Evolutionary conservation across 1,140 invertebrate species (phyloP).

Genomic region (Armadillidium nasatum): DNA sequence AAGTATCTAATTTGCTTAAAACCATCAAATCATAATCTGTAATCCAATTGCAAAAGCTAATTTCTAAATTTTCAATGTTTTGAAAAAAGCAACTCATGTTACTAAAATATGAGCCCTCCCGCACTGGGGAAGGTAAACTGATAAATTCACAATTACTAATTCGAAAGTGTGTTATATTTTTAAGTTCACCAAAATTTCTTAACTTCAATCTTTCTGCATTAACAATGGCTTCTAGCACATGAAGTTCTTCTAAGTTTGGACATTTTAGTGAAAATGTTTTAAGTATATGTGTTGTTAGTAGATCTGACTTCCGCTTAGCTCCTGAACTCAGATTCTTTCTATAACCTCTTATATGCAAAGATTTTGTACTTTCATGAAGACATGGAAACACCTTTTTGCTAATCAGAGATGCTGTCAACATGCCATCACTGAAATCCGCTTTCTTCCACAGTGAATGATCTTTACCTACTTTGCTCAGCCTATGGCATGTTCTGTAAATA

Average conservation of each 20-base stretch:
- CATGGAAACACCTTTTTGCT: slow-evolving; percentile 17
- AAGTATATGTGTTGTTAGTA: slow-evolving; percentile 32
- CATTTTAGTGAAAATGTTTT: slow-evolving; percentile 33
- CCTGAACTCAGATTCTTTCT: slow-evolving; percentile 32
- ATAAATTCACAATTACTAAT: slow-evolving; percentile 40
- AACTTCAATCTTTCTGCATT: slow-evolving; percentile 40
- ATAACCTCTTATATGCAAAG: slow-evolving; percentile 31
- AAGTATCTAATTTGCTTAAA: slow-evolving; percentile 37
- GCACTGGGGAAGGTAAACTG: slow-evolving; percentile 33
- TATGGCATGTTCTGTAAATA: slow-evolving; percentile 40
- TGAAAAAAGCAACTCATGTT: slow-evolving; percentile 35
- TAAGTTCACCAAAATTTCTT: slow-evolving; percentile 31
- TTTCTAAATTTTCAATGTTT: slow-evolving; percentile 32
- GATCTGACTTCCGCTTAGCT: slow-evolving; percentile 30
- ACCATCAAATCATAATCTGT: slow-evolving; percentile 44
- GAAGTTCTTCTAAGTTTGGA: slow-evolving; percentile 37
- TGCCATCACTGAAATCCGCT: slow-evolving; percentile 39
- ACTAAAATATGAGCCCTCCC: slow-evolving; percentile 41
- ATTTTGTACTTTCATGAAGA: slow-evolving; percentile 24
- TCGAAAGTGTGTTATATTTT: slow-evolving; percentile 30
- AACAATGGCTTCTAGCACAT: slow-evolving; percentile 37
- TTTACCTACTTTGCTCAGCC: slow-evolving; percentile 37
- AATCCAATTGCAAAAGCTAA: slow-evolving; percentile 36
- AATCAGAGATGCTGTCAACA: slow-evolving; percentile 31
- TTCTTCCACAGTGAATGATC: slow-evolving; percentile 39